Evolutionary conservation across 1,140 invertebrate species (phyloP), one percentile per base, ranked within the genome.

Genomic region (Leptinotarsa lineolata): DNA sequence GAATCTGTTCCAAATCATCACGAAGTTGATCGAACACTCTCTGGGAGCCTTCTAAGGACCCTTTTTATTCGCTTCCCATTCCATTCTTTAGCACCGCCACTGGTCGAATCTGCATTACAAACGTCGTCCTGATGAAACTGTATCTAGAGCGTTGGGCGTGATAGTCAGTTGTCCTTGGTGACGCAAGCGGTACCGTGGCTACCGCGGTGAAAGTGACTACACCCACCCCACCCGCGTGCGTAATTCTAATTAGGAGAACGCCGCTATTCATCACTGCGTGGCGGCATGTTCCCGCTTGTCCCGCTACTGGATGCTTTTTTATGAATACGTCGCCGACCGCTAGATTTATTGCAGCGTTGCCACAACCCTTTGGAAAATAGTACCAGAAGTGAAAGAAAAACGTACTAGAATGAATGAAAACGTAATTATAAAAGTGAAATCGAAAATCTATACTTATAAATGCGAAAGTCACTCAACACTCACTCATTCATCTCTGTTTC

Each of bases 181-280:
- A 77, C 74, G 76, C 76, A 77, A 77, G 72, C 73, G 46, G 70
- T 63, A 66, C 70, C 60, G 60, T 64, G 44, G 76, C 77, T 79
- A 79, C 77, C 68, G 77, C 75, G 73, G 75, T 79, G 77, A 79
- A 79, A 79, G 77, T 79, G 76, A 73, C 76, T 77, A 77, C 75
- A 78, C 75, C 76, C 77, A 79, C 77, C 77, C 77, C 77, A 70
- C 73, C 75, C 69, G 71, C 72, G 65, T 74, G 68, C 76, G 73
- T 75, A 77, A 72, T 54, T 54, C 48, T 54, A 54, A 54, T 54
- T 54, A 54, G 15, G 24, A 22, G 24, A 30, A 63, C 61, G 20
- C 61, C 20, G 20, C 20, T 30, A n/a, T 20, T 63, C 61, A 63
- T 63, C 58, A 59, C 15, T 63, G 20, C 61, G 24, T 54, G 48